Evolutionary conservation across 2,797 vertebrate genomes (phyloP), one percentile per base, ranked within the genome.

Genomic region (Sorex maritimensis): DNA sequence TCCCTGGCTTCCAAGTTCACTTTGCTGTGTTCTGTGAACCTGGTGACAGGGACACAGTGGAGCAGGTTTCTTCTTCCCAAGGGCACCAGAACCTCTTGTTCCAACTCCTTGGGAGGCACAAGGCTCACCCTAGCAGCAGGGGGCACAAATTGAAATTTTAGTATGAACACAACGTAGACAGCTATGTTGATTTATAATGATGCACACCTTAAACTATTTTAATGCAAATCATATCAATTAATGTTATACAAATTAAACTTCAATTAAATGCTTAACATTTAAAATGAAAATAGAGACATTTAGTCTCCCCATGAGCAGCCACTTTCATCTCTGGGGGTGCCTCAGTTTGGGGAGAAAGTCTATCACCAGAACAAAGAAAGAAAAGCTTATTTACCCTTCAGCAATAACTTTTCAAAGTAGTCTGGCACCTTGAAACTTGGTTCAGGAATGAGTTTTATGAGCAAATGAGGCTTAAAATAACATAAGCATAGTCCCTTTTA

Each of bases 391-490:
- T 86, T 94, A 68, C 14, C 44, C 52, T 81, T 81, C 44, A 72
- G 69, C 73, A 67, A 61, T 86, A 91, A 92, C 81, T 79, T 91
- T 67, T 90, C 83, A 86, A 81, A 85, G 75, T 65, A 81, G 73
- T 77, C 83, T 92, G 86, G 28, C 83, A 72, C 93, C 81, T 94
- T 86, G 81, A 88, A 94, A 81, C 14, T 15, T 58, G 46, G 52
- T 44, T 75, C 73, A 80, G 68, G 75, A 95, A 92, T 86, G 81
- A 95, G 28, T 91, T 88, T 96, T 90, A 96, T 2, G 28, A 94
- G 84, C 65, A 96, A 96, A 86, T 74, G 90, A 93, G 55, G 71
- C 81, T 96, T 92, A 95, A 95, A 96, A 87, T 92, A 92, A 91
- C 82, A 68, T 86, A 84, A 84, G 69, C 88, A 72, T 23, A 17